Evolutionary conservation across 2,797 vertebrate genomes (phyloP).

Genomic region (Intellagama lesueurii): DNA sequence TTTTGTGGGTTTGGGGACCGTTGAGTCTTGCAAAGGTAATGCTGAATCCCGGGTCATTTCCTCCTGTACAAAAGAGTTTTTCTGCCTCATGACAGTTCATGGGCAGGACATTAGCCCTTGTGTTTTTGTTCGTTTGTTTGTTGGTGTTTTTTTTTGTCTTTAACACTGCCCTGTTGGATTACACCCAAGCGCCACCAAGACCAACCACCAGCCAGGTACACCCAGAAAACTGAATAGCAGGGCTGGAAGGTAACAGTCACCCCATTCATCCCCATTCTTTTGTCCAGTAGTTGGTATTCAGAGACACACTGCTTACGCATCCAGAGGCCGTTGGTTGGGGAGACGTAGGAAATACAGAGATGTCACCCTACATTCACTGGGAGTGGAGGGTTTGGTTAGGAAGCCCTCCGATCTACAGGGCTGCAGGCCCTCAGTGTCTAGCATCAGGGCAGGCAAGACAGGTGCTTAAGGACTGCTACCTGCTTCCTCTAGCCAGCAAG

Average conservation of each 20-base stretch:
- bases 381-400: background rate
- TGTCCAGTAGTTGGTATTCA: too few species aligned
- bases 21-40: background rate
- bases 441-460: background rate
- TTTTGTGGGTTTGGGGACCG: background rate
- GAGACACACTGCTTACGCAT: too few species aligned
- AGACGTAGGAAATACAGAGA: background rate
- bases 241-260: background rate
- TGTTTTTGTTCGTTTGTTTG: too few species aligned
- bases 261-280: too few species aligned
- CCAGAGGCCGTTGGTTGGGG: background rate
- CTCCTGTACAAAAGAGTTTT: too few species aligned
- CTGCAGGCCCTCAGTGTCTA: background rate
- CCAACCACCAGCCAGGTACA: background rate
- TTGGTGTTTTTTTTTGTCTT: background rate
- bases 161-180: background rate
- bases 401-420: background rate
- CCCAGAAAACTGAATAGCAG: background rate
- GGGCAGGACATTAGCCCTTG: background rate
- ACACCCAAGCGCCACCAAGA: background rate
- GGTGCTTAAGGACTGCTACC: background rate
- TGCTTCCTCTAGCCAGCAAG: background rate
- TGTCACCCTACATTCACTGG: background rate
- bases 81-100: background rate
- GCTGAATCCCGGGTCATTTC: background rate